Conservation (phyloP, 2,797 vertebrate species). For the Rhinoraja longicauda region DNA sequence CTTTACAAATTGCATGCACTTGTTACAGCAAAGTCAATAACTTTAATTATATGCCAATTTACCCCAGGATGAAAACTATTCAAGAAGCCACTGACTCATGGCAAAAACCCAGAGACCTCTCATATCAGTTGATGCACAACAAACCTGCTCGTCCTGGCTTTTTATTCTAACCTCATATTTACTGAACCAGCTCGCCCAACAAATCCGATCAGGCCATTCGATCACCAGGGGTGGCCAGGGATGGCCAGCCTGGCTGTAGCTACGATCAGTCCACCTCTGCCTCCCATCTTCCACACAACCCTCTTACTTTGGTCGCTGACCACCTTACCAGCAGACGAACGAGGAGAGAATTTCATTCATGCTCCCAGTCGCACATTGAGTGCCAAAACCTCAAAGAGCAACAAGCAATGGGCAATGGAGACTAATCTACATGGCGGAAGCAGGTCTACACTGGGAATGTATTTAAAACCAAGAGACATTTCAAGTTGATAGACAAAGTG, state of each 20-base stretch:
- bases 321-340: not conserved
- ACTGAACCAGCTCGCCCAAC: too few relatives aligned
- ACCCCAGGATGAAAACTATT: not conserved
- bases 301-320: not conserved
- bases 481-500: too few relatives aligned
- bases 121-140: not conserved
- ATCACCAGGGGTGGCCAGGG: too few relatives aligned
- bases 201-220: not conserved
- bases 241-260: not conserved
- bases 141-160: not conserved
- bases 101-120: not conserved
- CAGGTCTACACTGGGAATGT: too few relatives aligned
- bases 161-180: not conserved
- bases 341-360: not conserved
- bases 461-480: too few relatives aligned
- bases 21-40: not conserved
- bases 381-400: too few relatives aligned
- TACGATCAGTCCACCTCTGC: too few relatives aligned
- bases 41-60: not conserved
- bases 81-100: not conserved
- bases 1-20: too few relatives aligned
- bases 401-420: too few relatives aligned
- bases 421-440: too few relatives aligned
- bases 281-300: not conserved
- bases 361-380: too few relatives aligned